phyloP scores from a whole-genome alignment of 2,888 invertebrate species.

The Biston betularia region DNA sequence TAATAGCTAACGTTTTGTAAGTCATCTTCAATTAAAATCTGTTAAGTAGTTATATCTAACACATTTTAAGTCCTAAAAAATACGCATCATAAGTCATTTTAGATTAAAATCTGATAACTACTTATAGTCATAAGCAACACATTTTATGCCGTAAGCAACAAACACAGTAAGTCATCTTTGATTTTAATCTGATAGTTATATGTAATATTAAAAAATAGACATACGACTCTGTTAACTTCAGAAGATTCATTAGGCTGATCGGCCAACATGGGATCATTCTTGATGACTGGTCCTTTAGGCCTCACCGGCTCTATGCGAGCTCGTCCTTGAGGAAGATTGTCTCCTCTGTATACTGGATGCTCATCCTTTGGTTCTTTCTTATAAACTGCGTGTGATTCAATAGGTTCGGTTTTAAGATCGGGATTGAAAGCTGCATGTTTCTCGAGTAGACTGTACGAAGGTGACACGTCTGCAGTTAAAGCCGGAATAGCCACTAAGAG shows the following conservation, averaged over 20 bases:
- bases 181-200: too few relatives aligned
- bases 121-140: too few relatives aligned
- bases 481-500: conserved; percentile 56
- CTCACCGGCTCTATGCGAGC: conserved; percentile 69
- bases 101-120: too few relatives aligned
- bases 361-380: conserved; percentile 60
- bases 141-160: too few relatives aligned
- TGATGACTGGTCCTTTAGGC: conserved; percentile 62
- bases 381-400: conserved; percentile 56
- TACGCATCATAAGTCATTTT: too few relatives aligned
- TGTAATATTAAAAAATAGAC: conserved; percentile 43
- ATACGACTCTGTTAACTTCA: conserved; percentile 73
- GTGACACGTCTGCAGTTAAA: conserved; percentile 66
- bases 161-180: too few relatives aligned
- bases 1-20: too few relatives aligned
- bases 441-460: conserved; percentile 58
- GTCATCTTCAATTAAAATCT: too few relatives aligned
- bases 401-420: conserved; percentile 56
- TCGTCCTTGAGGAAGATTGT: conserved; percentile 63
- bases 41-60: too few relatives aligned
- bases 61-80: too few relatives aligned
- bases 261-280: conserved; percentile 74
- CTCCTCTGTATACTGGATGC: conserved; percentile 71
- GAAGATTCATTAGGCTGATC: conserved; percentile 64
- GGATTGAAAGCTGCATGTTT: conserved; percentile 62